These are phyloP conservation scores for Callosobruchus maculatus DNA, from an alignment of 2,888 invertebrate genomes.

Conservation along the genomic window DNA sequence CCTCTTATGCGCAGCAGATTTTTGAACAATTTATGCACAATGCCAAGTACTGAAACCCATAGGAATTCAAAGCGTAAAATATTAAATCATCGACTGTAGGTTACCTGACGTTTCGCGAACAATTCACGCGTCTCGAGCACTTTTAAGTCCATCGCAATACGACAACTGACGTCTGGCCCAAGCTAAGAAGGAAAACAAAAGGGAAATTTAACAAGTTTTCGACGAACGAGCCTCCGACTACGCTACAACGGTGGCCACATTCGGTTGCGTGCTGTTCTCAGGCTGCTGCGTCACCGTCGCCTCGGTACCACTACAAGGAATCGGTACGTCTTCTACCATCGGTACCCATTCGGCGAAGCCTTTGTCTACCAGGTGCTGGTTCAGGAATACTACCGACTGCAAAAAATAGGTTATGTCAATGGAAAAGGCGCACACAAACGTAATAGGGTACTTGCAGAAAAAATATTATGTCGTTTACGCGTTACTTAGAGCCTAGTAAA, in stretches of 20 bases:
- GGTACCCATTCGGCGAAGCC: conserved; percentile 75
- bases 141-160: background rate
- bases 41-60: too few relatives aligned
- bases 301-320: background rate
- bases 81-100: too few relatives aligned
- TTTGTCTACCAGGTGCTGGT: conserved; percentile 80
- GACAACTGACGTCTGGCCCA: background rate
- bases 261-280: conserved; percentile 10
- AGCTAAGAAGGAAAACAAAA: background rate
- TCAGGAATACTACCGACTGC: conserved; percentile 78
- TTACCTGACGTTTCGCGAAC: too few relatives aligned
- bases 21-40: too few relatives aligned
- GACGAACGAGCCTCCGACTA: background rate
- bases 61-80: too few relatives aligned
- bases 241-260: background rate
- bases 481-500: too few relatives aligned
- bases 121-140: too few relatives aligned
- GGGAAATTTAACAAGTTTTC: background rate
- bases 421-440: too few relatives aligned
- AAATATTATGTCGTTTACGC: too few relatives aligned
- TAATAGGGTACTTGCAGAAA: too few relatives aligned
- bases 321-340: conserved; percentile 16
- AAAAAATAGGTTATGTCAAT: too few relatives aligned
- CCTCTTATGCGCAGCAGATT: too few relatives aligned
- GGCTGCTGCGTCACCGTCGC: conserved; percentile 5